Evolutionary conservation across 1,140 invertebrate species (phyloP).

Genomic region (Cotesia vestalis): DNA sequence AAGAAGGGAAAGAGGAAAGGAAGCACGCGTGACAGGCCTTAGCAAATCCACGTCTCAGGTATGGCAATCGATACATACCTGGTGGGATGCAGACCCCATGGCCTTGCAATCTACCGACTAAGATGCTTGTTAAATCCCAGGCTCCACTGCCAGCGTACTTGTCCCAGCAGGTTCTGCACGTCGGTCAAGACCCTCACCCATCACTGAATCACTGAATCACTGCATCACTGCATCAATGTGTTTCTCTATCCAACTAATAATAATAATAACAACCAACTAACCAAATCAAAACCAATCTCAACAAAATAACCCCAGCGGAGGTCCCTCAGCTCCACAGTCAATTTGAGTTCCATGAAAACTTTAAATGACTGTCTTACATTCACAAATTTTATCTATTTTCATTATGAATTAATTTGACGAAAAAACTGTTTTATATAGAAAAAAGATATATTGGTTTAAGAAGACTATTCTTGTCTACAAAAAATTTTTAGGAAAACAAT

Average conservation of each 20-base stretch:
- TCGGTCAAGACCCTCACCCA: slow-evolving; percentile 27
- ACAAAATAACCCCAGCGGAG: no score
- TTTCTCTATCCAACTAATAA: background rate
- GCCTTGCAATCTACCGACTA: slow-evolving; percentile 22
- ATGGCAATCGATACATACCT: slow-evolving; percentile 28
- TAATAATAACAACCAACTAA: no score
- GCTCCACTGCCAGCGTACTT: slow-evolving; percentile 18
- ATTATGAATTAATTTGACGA: no score
- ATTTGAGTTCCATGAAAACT: no score
- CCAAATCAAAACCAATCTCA: no score
- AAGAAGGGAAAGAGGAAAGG: background rate
- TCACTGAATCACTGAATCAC: background rate
- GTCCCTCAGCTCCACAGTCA: no score
- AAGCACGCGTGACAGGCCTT: slow-evolving; percentile 8
- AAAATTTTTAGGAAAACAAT: no score
- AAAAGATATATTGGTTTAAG: no score
- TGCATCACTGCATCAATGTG: background rate
- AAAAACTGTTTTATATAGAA: no score
- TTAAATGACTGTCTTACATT: no score
- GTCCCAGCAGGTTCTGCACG: slow-evolving; percentile 35
- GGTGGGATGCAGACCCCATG: slow-evolving; percentile 19
- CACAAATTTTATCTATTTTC: no score
- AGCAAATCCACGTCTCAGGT: slow-evolving; percentile 23
- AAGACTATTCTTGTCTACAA: no score
- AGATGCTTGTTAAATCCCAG: slow-evolving; percentile 37